A percentile compares a stretch with the other conserved stretches of the same genome.
Evolutionary conservation across 1,140 invertebrate species (phyloP).

Genomic region (Drosophila nebulosa): DNA sequence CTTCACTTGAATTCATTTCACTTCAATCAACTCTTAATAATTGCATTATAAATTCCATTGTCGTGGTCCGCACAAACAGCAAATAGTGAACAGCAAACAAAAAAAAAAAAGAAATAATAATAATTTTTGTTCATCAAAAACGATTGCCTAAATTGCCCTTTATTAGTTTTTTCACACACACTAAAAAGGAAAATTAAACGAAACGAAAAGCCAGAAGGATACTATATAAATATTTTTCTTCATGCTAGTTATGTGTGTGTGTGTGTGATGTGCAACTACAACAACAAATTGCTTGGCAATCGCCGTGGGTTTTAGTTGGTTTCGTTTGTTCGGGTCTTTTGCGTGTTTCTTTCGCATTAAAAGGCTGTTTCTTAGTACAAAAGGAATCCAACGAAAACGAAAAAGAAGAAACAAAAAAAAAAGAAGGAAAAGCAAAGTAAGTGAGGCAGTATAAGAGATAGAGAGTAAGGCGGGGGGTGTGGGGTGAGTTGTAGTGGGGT

Average conservation of each 20-base stretch:
- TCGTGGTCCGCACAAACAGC: conserved; percentile 12
- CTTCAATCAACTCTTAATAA: conserved; percentile 59
- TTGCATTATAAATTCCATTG: conserved; percentile 68
- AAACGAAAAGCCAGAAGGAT: conserved; percentile 2
- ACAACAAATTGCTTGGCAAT: conserved; percentile 55
- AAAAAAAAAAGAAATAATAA: conserved; percentile 40
- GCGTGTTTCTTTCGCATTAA: conserved; percentile 67
- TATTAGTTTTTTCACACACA: conserved; percentile 79
- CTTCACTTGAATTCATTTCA: conserved; percentile 1
- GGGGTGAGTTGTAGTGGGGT: neutral
- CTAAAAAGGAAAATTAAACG: conserved; percentile 43
- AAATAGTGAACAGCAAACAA: neutral
- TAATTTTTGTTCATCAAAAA: conserved; percentile 1
- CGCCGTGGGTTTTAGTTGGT: conserved; percentile 6
- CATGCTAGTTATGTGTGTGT: conserved; percentile 14
- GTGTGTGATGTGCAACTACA: conserved; percentile 21
- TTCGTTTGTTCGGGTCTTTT: conserved; percentile 9
- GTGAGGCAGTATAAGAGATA: neutral
- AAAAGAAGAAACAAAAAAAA: neutral
- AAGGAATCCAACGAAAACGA: neutral
- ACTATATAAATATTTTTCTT: conserved; percentile 30
- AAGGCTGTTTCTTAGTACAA: conserved; percentile 25
- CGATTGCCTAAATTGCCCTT: conserved; percentile 73
- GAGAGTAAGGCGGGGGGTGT: neutral
- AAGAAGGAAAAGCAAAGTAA: neutral